A percentile compares a stretch with the other conserved stretches of the same genome.
Evolutionary conservation across 2,113 vertebrate genomes (phyloP).

Genomic region (Mixornis gularis): DNA sequence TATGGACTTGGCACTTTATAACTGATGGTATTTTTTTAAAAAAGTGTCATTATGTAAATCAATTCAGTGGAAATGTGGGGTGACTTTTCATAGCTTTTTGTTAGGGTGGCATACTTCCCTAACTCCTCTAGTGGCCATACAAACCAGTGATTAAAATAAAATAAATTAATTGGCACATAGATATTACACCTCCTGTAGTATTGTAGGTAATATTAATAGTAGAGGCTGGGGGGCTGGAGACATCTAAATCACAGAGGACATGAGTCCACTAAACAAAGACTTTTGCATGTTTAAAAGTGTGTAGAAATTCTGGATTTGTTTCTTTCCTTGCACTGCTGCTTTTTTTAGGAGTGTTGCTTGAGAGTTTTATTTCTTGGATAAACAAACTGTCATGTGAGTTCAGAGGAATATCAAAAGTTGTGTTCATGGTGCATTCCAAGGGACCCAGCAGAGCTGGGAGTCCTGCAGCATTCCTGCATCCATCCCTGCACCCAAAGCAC

Average conservation of each 20-base stretch:
- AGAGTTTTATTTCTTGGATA: not conserved
- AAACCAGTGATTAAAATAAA: not conserved
- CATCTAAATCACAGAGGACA: not conserved
- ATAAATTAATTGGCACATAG: not conserved
- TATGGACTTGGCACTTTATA: not conserved
- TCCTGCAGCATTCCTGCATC: not conserved
- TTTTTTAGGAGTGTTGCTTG: not conserved
- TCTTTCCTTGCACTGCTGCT: not conserved
- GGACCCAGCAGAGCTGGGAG: not conserved
- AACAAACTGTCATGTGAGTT: not conserved
- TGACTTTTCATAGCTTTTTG: not conserved
- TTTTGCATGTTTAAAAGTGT: not conserved
- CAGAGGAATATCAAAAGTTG: not conserved
- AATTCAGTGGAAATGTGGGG: not conserved
- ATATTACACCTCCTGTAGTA: not conserved
- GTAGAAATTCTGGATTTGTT: not conserved
- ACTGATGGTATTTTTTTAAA: not conserved
- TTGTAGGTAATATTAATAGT: not conserved
- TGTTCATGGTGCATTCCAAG: not conserved
- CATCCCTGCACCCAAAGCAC: not conserved
- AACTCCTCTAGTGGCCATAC: not conserved
- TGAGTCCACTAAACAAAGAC: not conserved
- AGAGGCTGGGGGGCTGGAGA: not conserved
- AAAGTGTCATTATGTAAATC: not conserved
- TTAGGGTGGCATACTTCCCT: not conserved